These are phyloP conservation scores for Falco peregrinus DNA, from an alignment of 2,797 vertebrate genomes.

Conservation along the genomic window DNA sequence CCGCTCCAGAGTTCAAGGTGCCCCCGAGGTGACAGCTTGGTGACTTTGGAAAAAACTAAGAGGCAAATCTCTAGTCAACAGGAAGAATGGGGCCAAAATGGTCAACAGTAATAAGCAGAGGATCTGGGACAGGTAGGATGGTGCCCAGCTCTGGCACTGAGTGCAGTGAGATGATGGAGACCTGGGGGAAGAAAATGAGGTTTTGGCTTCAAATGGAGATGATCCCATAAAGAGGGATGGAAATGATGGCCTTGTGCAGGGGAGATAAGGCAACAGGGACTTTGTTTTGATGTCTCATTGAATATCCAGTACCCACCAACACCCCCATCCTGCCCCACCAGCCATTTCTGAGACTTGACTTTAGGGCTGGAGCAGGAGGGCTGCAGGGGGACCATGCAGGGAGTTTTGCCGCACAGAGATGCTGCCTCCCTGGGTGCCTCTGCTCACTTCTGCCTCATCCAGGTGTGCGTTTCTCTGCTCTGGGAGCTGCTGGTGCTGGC, in stretches of 20 bases:
- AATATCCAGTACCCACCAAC: background rate
- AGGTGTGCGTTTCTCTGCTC: background rate
- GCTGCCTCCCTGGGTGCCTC: rapidly evolving
- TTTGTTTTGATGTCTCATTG: background rate
- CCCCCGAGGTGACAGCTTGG: conserved; percentile 16
- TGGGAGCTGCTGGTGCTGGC: background rate
- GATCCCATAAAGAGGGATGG: rapidly evolving
- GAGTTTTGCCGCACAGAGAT: background rate
- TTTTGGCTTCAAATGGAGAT: background rate
- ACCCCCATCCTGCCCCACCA: background rate
- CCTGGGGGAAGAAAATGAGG: background rate
- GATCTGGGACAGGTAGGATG: background rate
- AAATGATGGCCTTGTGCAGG: background rate
- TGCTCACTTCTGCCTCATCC: background rate
- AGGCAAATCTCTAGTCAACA: background rate
- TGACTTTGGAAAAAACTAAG: background rate
- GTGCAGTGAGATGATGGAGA: background rate
- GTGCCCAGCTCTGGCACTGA: background rate
- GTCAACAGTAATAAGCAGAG: background rate
- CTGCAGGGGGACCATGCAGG: rapidly evolving
- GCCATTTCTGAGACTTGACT: background rate
- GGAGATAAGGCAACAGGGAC: no score
- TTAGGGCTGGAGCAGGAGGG: background rate
- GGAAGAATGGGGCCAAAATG: background rate
- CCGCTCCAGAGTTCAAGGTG: conserved; percentile 45